Evolutionary conservation across 2,113 vertebrate species (phyloP).

Genomic region (Microcebus murinus): DNA sequence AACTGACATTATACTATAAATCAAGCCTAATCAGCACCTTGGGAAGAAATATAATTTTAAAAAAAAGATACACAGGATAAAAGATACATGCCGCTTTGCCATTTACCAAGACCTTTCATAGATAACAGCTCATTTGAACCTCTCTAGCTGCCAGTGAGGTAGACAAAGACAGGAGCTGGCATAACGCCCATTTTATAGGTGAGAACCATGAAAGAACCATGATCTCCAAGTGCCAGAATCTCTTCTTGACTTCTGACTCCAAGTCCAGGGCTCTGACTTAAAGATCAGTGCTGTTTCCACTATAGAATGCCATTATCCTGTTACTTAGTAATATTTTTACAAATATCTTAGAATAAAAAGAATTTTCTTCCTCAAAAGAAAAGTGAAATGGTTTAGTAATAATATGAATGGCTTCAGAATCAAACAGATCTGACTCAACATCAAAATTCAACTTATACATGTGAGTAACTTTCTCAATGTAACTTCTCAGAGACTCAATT

Average conservation of each 20-base stretch:
- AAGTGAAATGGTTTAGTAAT: background rate
- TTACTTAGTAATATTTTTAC: background rate
- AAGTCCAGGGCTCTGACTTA: background rate
- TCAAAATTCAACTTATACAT: background rate
- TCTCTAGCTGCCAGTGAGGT: background rate
- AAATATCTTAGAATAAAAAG: constrained; percentile 28
- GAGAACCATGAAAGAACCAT: background rate
- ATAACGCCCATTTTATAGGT: background rate
- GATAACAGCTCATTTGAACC: background rate
- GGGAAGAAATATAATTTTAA: background rate
- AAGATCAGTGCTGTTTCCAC: background rate
- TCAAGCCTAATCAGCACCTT: background rate
- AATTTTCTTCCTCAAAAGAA: background rate
- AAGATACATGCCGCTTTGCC: background rate
- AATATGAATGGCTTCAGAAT: constrained; percentile 14
- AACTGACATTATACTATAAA: background rate
- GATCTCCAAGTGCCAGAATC: background rate
- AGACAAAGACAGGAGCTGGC: background rate
- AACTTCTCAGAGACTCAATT: background rate
- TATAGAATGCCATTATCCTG: background rate
- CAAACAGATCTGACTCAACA: background rate
- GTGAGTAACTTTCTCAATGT: background rate
- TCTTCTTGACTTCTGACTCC: background rate
- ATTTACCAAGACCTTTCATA: background rate
- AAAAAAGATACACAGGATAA: background rate